These are phyloP conservation scores for Anarhynchus alexandrinus DNA, from an alignment of 2,113 vertebrate species.

Conservation along the genomic window DNA sequence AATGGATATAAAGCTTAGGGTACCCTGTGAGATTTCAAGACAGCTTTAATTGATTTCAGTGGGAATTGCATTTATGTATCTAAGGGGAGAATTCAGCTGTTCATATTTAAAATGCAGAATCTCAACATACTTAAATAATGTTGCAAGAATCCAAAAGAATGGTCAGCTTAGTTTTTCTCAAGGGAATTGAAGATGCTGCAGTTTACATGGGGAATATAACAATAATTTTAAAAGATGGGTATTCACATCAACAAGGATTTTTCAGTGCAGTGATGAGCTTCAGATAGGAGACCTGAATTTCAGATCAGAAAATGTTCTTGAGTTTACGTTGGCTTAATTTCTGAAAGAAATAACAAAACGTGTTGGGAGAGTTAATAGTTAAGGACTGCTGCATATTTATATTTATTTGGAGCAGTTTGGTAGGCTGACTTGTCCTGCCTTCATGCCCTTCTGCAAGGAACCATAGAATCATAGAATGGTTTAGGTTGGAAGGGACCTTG, in stretches of 20 bases:
- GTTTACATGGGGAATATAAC: neutral
- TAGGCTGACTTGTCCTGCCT: neutral
- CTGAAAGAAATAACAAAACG: neutral
- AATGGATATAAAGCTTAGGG: neutral
- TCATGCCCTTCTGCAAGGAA: neutral
- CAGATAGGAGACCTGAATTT: neutral
- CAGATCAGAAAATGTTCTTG: neutral
- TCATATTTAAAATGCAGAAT: slow-evolving; percentile 16
- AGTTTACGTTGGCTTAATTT: neutral
- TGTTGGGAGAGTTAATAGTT: neutral
- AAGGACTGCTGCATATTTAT: neutral
- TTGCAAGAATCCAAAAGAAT: neutral
- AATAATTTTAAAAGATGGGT: neutral
- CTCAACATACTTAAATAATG: neutral
- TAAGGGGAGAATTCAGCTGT: slow-evolving; percentile 2
- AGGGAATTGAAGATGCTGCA: neutral
- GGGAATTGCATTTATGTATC: slow-evolving; percentile 41
- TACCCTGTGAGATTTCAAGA: neutral
- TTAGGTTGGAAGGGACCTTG: no score
- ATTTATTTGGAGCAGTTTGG: neutral
- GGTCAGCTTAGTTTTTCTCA: neutral
- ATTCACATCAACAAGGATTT: neutral
- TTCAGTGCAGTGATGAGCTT: neutral
- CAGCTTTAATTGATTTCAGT: slow-evolving; percentile 58
- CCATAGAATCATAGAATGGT: no score